Base-by-base conservation (phyloP, 2,113 vertebrate genomes). In the Apodemus sylvaticus region DNA sequence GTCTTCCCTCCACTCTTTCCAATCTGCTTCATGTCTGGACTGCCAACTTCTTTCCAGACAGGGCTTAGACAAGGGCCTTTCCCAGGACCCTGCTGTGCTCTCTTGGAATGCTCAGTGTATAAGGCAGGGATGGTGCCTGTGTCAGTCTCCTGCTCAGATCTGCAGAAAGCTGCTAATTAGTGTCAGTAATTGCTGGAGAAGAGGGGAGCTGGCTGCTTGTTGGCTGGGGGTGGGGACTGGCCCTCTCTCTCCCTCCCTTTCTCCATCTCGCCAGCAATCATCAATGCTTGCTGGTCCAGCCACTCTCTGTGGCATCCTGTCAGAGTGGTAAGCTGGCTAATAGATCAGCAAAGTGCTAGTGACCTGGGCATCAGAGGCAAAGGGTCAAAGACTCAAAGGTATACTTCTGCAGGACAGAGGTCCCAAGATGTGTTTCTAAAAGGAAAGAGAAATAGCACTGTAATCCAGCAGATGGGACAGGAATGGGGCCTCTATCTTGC, bases 91-190 rank as follows among this genome's bases (percentile, higher is more conserved):
- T 12, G 45, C n/a, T 87, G 76, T 4, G 1, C 94, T 48, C 16
- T 39, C 83, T 60, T 1, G 4, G 90, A 76, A 76, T 29, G 51
- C 86, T 39, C 29, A 6, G 53, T 53, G 19, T 17, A 45, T 82
- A 76, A 93, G 81, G 92, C 92, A 86, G 85, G 68, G 87, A 91
- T 60, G 68, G 42, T 0, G 1, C 55, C 60, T 66, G 77, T 74
- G 42, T 90, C 96, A 62, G 79, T 90, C 90, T 95, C 88, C 86
- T 36, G 34, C 90, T 96, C 77, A 51, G 81, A 83, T 95, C 81
- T 86, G 82, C 81, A 92, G 92, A 71, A 86, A 94, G 89, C 94
- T 97, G 97, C 97, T 98, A 95, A 98, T 98, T 96, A 96, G 93
- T 97, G 94, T 95, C 97, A 94, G 97, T 45, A 62, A 94, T 98